Evolutionary conservation across 2,797 vertebrate genomes (phyloP).

Genomic region (Lagorchestes hirsutus): DNA sequence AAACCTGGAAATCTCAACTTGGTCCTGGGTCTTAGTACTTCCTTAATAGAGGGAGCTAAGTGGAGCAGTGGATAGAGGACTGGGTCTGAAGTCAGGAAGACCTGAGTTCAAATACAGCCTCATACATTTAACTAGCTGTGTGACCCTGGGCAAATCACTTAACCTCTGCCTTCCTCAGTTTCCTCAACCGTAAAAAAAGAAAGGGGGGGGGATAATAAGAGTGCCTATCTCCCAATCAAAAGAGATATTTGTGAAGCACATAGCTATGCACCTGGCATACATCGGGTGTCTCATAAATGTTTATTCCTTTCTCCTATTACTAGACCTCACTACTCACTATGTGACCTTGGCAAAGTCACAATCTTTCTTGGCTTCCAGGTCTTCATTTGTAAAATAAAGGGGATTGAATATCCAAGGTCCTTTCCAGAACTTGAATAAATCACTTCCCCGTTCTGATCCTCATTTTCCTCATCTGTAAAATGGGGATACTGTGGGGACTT

Average conservation of each 20-base stretch:
- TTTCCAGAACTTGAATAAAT: not conserved
- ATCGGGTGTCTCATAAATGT: not conserved
- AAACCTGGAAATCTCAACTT: not conserved
- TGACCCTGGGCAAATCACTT: not conserved
- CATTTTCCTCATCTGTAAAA: conserved; percentile 12
- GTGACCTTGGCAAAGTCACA: not conserved
- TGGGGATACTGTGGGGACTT: not conserved
- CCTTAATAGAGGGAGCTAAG: not conserved
- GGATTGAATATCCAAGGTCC: not conserved
- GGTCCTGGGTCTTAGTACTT: not conserved
- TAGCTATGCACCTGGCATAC: not conserved
- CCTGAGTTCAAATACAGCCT: not conserved
- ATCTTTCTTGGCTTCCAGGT: not conserved
- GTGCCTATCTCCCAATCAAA: not conserved
- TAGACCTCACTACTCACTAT: not conserved
- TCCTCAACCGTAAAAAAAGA: conserved; percentile 7
- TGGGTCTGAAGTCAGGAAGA: not conserved
- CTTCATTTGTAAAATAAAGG: not conserved
- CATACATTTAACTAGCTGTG: not conserved
- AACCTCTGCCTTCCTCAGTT: not conserved
- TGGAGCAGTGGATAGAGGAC: not conserved
- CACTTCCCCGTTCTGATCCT: not conserved
- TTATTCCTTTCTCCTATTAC: not conserved
- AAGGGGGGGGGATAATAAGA: not conserved
- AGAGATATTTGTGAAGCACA: not conserved